Evolutionary conservation across 2,797 vertebrate species (phyloP), one percentile per base, ranked within the genome.

Genomic region (Steatocranus sp.): DNA sequence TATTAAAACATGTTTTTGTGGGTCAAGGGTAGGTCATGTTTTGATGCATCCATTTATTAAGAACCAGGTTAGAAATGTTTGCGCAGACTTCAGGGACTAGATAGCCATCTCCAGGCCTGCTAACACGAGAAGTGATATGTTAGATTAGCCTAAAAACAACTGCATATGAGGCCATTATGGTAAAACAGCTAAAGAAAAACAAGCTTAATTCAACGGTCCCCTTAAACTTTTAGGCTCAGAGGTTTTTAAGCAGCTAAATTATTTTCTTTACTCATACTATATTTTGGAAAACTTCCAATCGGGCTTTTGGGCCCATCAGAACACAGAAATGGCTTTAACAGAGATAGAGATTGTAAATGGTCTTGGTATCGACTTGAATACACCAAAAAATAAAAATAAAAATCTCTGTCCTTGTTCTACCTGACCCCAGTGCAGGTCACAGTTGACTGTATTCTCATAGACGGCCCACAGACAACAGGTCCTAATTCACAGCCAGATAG

Each of bases 1-100:
- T 80, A 80, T 85, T 49, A 79, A 83, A 83, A 83, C 27, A 76
- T 41, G 48, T 53, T 41, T 38, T 70, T 78, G n/a, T 43, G 70
- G 63, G 36, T 89, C 73, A 82, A 5, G 75, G 66, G n/a, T 38
- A 56, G 86, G 80, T 87, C 76, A 79, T 11, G 30, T 76, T 85
- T 76, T 75, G 23, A 46, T 80, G 30, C n/a, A 90, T 78, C 17
- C 68, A 76, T 80, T 30, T 56, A 86, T 81, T 30, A 18, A 48
- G 9, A 73, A 46, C 66, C 66, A 30, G 23, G 25, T 30, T 18
- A 48, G 23, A 46, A 73, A 73, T 27, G 41, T 48, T 27, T 73
- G 41, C 1, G 2, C 10, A 48, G 4, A 48, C 41, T 48, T 46
- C 25, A 43, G 20, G 14, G 38, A 17, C 20, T 25, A 43, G 20